Conservation (phyloP, 2,113 vertebrate genomes). For the Pundamilia nyererei region DNA sequence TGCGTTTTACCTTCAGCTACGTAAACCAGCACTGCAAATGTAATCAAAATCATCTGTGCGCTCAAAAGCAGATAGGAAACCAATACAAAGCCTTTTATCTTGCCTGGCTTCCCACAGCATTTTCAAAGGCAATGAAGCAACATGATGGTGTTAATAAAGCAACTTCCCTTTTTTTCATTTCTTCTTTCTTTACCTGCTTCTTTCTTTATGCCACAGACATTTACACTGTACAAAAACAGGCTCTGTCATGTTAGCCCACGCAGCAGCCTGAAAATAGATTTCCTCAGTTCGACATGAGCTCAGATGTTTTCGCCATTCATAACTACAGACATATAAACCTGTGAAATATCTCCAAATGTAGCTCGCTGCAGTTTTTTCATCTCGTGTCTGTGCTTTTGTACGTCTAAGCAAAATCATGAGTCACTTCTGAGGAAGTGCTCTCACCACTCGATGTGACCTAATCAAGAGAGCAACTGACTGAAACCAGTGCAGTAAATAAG, state of each 20-base stretch:
- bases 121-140: not conserved
- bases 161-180: conserved; percentile 44
- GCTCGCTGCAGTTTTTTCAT: not conserved
- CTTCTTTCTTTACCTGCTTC: conserved; percentile 27
- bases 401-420: not conserved
- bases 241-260: not conserved
- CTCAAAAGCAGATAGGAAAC: not conserved
- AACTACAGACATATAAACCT: not conserved
- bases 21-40: not conserved
- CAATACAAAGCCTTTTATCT: not conserved
- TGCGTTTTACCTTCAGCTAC: not conserved
- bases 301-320: not conserved
- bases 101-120: not conserved
- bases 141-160: not conserved
- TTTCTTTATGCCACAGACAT: not conserved
- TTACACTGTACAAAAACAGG: not conserved
- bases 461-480: not conserved
- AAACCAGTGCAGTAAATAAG: not conserved
- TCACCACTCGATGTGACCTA: not conserved
- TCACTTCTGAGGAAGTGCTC: not conserved
- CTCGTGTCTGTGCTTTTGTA: not conserved
- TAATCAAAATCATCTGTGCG: not conserved
- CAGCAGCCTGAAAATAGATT: conserved; percentile 11
- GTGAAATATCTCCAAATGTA: not conserved
- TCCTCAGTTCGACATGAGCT: not conserved